phyloP scores from a whole-genome alignment of 2,888 invertebrate genomes.

The Apoda limacodes region DNA sequence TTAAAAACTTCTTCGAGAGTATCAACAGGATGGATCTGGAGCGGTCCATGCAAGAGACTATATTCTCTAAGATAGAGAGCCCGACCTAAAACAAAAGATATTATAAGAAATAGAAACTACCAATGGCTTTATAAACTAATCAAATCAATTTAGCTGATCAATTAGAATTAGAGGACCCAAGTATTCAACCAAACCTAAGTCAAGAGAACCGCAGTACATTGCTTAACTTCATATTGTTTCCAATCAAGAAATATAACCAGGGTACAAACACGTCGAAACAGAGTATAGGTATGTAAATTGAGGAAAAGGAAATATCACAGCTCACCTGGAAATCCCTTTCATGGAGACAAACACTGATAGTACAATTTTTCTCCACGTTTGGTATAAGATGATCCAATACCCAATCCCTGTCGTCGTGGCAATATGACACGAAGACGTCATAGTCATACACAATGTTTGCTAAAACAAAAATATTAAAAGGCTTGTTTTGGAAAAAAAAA shows the following conservation, averaged over 20 bases:
- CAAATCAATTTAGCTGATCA: too few relatives aligned
- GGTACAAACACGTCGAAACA: too few relatives aligned
- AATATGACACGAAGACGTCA: slow-evolving; percentile 78
- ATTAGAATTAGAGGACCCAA: too few relatives aligned
- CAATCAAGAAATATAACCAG: too few relatives aligned
- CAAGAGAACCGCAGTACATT: too few relatives aligned
- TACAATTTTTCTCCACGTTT: slow-evolving; percentile 68
- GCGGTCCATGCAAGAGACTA: slow-evolving; percentile 75
- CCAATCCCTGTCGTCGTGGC: slow-evolving; percentile 74
- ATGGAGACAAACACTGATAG: slow-evolving; percentile 74
- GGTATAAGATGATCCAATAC: slow-evolving; percentile 73
- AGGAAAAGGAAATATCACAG: too few relatives aligned
- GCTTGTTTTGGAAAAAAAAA: not conserved
- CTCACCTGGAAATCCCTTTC: slow-evolving; percentile 79
- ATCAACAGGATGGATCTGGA: slow-evolving; percentile 74
- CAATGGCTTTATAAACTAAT: not conserved
- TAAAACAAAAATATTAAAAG: slow-evolving; percentile 26
- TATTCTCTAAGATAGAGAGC: slow-evolving; percentile 76
- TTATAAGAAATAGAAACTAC: too few relatives aligned
- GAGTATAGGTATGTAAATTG: too few relatives aligned
- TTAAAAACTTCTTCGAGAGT: slow-evolving; percentile 72
- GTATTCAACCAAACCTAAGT: too few relatives aligned
- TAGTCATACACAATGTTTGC: slow-evolving; percentile 56
- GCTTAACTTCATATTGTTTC: too few relatives aligned
- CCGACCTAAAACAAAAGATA: slow-evolving; percentile 64